Evolutionary conservation across 2,113 vertebrate species (phyloP), one percentile per base, ranked within the genome.

Genomic region (Hypocryptadius cinnamomeus): DNA sequence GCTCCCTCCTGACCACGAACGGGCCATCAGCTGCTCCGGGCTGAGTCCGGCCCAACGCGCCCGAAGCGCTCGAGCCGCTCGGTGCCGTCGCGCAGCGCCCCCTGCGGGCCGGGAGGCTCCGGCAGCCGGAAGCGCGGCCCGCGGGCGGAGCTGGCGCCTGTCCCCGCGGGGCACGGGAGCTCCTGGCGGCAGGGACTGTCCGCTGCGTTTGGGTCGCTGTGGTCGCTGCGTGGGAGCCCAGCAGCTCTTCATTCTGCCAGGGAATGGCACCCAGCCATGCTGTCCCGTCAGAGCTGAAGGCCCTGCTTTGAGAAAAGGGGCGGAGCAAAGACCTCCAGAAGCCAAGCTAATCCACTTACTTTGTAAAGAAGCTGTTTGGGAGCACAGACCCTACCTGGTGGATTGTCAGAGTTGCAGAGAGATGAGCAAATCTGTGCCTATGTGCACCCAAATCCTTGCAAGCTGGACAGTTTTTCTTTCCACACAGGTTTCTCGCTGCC

Each of bases 21-120:
- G 5, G 44, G 25, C 1, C 0, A 30, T 5, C 2, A 3, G 11
- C 42, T 14, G 1, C 35, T 27, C 51, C 39, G 72, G 19, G 15
- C 17, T 3, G 15, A 19, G 22, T 27, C 19, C 37, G 15, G 33
- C 40, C 8, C 30, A 54, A 24, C 15, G 11, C 68, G 11, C 45
- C 45, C 35, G 6, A 71, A 11, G 35, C 9, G 14, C 18, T 19
- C 9, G 5, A 18, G 35, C 11, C 22, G 7, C 23, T 14, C 8
- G 15, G 12, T 20, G 30, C 31, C 4, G 16, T 8, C 13, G 3
- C 45, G 39, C 47, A 53, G 57, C 11, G 17, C 39, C 33, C 25
- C 25, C n/a, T 47, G 35, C 2, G 10, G 70, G 15, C 5, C 1
- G 10, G 15, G 15, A 8, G 24, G 40, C 23, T 48, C n/a, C 40